Evolutionary conservation across 1,140 invertebrate species (phyloP).

Genomic region (Brachionus manjavacas): DNA sequence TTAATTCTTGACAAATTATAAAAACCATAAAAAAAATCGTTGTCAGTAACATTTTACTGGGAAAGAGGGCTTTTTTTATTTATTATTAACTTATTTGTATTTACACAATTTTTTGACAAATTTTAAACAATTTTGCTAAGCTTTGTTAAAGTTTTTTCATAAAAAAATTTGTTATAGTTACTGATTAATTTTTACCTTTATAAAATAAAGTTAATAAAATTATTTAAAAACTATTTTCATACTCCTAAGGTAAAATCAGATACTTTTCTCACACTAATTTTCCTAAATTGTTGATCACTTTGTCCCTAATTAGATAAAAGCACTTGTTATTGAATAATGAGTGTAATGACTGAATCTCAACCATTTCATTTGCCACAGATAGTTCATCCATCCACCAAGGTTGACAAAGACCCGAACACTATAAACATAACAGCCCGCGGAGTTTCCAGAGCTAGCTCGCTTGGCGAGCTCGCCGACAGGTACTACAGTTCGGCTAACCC

Average conservation of each 20-base stretch:
- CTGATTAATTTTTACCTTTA: conserved; percentile 33
- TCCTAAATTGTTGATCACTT: background rate
- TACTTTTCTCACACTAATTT: background rate
- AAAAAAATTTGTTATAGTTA: conserved; percentile 21
- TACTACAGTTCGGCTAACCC: conserved; percentile 3
- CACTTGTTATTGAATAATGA: background rate
- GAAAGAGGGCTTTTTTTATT: background rate
- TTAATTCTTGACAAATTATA: background rate
- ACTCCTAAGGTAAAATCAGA: background rate
- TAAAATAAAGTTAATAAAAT: background rate
- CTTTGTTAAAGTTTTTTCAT: background rate
- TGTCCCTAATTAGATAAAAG: background rate
- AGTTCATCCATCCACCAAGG: conserved; percentile 15
- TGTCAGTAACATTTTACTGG: background rate
- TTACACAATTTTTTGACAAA: background rate
- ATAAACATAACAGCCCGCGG: conserved; percentile 27
- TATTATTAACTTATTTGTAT: background rate
- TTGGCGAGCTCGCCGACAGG: conserved; percentile 12
- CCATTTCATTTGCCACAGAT: conserved; percentile 26
- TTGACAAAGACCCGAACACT: conserved; percentile 18
- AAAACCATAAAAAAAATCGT: background rate
- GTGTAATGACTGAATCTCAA: background rate
- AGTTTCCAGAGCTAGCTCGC: conserved; percentile 20
- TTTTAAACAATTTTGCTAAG: background rate
- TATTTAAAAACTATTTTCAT: background rate